Base-by-base conservation (phyloP, 2,113 vertebrate genomes). In the Euleptes europaea region DNA sequence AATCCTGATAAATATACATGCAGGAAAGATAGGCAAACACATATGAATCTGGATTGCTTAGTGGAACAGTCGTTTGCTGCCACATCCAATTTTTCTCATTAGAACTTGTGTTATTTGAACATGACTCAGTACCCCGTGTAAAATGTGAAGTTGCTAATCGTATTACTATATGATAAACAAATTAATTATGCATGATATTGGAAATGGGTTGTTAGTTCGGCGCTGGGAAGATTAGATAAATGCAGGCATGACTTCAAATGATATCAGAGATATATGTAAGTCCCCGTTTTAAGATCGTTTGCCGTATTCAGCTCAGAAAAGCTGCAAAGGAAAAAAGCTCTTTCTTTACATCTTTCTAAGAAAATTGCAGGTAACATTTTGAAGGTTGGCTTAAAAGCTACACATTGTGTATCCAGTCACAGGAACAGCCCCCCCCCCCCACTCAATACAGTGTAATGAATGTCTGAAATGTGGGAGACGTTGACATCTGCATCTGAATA, bases 131-230 rank as follows among this genome's bases (percentile, higher is more conserved):
- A 95, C 93, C 88, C 94, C 92, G 10, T 96, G 95, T 96, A 96
- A 96, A 85, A 96, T 94, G 92, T 26, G 76, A 95, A 92, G 90
- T 89, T 94, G 94, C 95, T 96, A 96, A 96, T 96, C 96, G 94
- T 96, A 96, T 97, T 96, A 96, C 94, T 95, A 92, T 95, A 96
- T 92, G 89, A 94, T 96, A 96, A 96, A 95, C 95, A 96, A 96
- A 96, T 96, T 96, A 96, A 96, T 97, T 96, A 96, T 97, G 94
- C 95, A 96, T 96, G 94, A 93, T 96, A 89, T 92, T 95, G 92
- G 95, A 96, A 96, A 96, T 95, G 95, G 92, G 93, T 93, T 95
- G 94, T 95, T 95, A 96, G 92, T 89, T 94, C 90, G 93, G 92
- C 93, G 88, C 93, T 86, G 94, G 83, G 83, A 95, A 96, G 94